Conservation (phyloP, 1,140 invertebrate species). For the Papilio xuthus region DNA sequence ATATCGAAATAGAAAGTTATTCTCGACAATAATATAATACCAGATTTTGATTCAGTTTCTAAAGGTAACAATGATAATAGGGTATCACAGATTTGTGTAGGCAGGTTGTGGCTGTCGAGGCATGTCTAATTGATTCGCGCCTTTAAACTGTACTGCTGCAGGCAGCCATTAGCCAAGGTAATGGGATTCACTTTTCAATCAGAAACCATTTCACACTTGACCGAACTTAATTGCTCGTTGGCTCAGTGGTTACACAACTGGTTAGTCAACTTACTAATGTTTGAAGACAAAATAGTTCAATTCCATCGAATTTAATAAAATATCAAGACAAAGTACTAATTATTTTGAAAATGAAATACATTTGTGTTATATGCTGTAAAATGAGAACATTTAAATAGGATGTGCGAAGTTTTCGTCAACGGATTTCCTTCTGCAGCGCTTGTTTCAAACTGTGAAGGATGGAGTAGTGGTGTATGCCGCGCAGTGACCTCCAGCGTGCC, state of each 20-base stretch:
- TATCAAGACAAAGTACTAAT: background rate
- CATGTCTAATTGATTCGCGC: background rate
- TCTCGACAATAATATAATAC: background rate
- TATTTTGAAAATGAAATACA: no score
- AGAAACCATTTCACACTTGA: constrained; percentile 21
- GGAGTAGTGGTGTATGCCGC: background rate
- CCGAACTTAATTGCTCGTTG: background rate
- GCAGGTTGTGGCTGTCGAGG: background rate
- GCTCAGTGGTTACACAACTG: background rate
- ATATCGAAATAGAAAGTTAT: background rate
- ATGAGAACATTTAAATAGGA: no score
- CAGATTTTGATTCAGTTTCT: background rate
- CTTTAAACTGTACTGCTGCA: background rate
- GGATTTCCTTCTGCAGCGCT: background rate
- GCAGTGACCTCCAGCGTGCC: background rate
- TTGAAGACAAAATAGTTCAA: background rate
- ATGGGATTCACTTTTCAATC: constrained; percentile 10
- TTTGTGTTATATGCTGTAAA: no score
- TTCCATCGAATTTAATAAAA: background rate
- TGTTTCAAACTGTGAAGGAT: background rate
- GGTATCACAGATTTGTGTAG: background rate
- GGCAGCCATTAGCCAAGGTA: background rate
- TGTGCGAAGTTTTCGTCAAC: background rate
- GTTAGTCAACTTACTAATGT: background rate
- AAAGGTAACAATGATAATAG: background rate